Base-by-base conservation (phyloP, 2,888 invertebrate species). In the Villa cingulata region DNA sequence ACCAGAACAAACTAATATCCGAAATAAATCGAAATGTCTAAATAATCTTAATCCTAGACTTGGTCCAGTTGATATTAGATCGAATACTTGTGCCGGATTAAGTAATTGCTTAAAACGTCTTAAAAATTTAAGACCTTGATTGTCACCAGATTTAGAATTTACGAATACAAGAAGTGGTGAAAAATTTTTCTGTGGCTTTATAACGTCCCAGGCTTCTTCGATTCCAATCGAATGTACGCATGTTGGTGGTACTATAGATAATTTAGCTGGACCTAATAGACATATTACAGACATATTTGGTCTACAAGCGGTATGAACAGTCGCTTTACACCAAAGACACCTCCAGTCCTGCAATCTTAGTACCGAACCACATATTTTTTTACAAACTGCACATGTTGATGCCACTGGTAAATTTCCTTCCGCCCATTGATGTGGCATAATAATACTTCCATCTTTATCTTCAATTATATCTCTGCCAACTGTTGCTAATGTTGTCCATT, bases 351-450 rank as follows among this genome's bases (percentile, higher is more conserved):
- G 94, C 56, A 91, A 71, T 60, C 89, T 83, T 53, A 94, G 74
- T 47, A 96, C 95, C 49, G 94, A 95, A 49, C 96, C 96, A 71
- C 96, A 96, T 10, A 89, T 94, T 71, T 91, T 91, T 64, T 94
- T 94, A 72, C 96, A 97, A 51, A 89, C 79, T 54, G 79, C 77
- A 69, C 96, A 97, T 68, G 90, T 86, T 51, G 94, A 85, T 48
- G 92, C 88, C 48, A 95, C 94, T 4, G 95, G 92, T 55, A 96
- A 73, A 71, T 96, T 96, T 37, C 96, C 95, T 68, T 95, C 95
- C 76, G 96, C 77, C 96, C 96, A 97, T 64, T 97, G 96, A 71
- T 97, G 96, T 15, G 94, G 94, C 90, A 95, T 92, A 55, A 83
- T 82, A 59, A 89, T 85, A 64, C 80, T 85, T 72, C 92, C 90